Evolutionary conservation across 2,113 vertebrate genomes (phyloP), one percentile per base, ranked within the genome.

Genomic region (Acanthochromis polyacanthus): DNA sequence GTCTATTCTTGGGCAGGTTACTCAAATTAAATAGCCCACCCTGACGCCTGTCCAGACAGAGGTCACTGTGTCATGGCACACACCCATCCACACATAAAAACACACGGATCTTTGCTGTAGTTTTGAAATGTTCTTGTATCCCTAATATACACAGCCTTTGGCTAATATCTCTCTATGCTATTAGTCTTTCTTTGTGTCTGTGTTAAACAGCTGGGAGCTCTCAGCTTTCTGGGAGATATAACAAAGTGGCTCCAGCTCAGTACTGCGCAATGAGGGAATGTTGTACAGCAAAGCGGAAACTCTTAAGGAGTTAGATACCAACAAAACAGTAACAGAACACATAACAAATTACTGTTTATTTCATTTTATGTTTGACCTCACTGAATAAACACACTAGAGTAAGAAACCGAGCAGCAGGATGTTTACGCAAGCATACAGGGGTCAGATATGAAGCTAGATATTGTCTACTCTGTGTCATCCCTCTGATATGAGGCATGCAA

Each of bases 11-110:
- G 69, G 86, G 73, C 87, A 87, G 76, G 86, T 86, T 88, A 74
- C 84, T 95, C 93, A 94, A 86, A 92, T 93, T 95, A 95, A 95
- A 86, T 83, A 96, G 88, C 81, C 87, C 76, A 88, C 64, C 46
- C 79, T 74, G 74, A 82, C 51, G 61, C 67, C 78, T 76, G 78
- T 57, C 56, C 55, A 65, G 66, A 71, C 77, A 79, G 86, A 86
- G 91, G 87, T 90, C 90, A 93, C 63, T 71, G 58, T 81, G 67
- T 46, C 79, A 73, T 51, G 20, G 12, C 46, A 40, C 36, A 51
- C 51, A 45, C 32, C 19, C 17, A 71, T 20, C 40, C 30, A 58
- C 36, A 43, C 50, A 74, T 56, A 63, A 17, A 81, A 32, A 48
- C 40, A 64, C 28, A 65, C 16, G 40, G 15, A 19, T 10, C 10